Base-by-base conservation (phyloP, 1,140 invertebrate species). In the Hestina assimilis region DNA sequence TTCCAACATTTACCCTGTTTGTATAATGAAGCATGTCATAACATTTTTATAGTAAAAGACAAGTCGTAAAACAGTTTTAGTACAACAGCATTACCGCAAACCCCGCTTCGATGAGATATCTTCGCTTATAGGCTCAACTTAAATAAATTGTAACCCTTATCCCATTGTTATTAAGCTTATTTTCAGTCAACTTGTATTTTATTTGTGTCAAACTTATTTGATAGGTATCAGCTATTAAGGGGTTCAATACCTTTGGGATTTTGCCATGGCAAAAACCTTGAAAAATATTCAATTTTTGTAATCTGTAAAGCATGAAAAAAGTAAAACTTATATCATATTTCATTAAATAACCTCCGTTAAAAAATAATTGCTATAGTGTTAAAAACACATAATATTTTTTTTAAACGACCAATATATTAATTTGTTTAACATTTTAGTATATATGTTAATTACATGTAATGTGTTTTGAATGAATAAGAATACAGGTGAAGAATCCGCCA, bases 21-120 rank as follows among this genome's bases (percentile, higher is more conserved):
- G 65, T 71, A 69, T 66, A 72, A 68, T 67, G 63, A 75, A 77
- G 63, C 56, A 65, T 63, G 66, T 66, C 69, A 76, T 82, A 82
- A 79, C 72, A 73, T 78, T 82, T 82, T 82, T 79, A 82, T 76
- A 69, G 71, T 68, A 69, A 59, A 63, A 79, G 69, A 75, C 66
- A 66, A 66, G 47, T 52, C 35, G 66, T 79, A 78, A 82, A 82
- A 66, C 46, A 19, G 64, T 52, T 79, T 79, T 74, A 79, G 67
- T 71, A 59, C 53, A 66, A 45, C 35, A 55, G 66, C 64, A 71
- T 67, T 60, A 62, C 59, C 41, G 46, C 57, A 59, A 63, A 65
- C 53, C 24, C 56, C 56, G 46, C 29, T 50, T 59, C 50, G 43
- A 59, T 54, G 40, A 45, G 14, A 12, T n/a, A 35, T 54, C 24